These are phyloP conservation scores for Griposia aprilina DNA, from an alignment of 2,888 invertebrate species.

Conservation along the genomic window DNA sequence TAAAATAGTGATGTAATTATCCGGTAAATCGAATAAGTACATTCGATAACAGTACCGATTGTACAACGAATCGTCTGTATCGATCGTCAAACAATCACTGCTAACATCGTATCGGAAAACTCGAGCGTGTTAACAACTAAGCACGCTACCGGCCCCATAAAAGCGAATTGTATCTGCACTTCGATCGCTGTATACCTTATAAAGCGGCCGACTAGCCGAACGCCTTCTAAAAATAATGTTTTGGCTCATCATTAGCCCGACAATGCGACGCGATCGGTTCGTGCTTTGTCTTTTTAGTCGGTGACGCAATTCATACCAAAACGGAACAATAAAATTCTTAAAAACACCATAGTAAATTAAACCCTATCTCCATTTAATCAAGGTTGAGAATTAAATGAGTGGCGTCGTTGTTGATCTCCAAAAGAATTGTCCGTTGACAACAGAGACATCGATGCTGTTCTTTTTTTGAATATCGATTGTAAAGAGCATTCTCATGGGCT, in stretches of 20 bases:
- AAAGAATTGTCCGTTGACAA: constrained; percentile 90
- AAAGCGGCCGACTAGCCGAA: constrained; percentile 73
- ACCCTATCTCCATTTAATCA: constrained; percentile 63
- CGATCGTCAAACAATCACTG: constrained; percentile 61
- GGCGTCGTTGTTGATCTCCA: constrained; percentile 79
- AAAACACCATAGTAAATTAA: constrained; percentile 62
- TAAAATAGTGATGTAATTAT: constrained; percentile 4
- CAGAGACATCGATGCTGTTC: constrained; percentile 89
- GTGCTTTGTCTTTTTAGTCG: constrained; percentile 89
- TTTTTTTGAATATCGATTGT: constrained; percentile 90
- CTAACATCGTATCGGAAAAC: constrained; percentile 66
- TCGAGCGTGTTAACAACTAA: constrained; percentile 69
- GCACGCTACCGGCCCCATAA: constrained; percentile 84
- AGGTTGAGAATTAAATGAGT: constrained; percentile 65
- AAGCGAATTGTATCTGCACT: constrained; percentile 80
- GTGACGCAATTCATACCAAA: constrained; percentile 89
- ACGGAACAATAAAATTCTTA: constrained; percentile 84
- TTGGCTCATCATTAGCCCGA: constrained; percentile 87
- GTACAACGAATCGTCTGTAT: constrained; percentile 44
- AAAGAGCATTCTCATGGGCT: constrained; percentile 89
- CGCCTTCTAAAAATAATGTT: constrained; percentile 88
- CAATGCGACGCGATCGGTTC: constrained; percentile 84
- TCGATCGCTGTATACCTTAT: constrained; percentile 79
- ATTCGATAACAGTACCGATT: constrained; percentile 47
- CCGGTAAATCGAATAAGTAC: constrained; percentile 7